Evolutionary conservation across 2,888 invertebrate species (phyloP).

Genomic region (Crepidodera aurea): DNA sequence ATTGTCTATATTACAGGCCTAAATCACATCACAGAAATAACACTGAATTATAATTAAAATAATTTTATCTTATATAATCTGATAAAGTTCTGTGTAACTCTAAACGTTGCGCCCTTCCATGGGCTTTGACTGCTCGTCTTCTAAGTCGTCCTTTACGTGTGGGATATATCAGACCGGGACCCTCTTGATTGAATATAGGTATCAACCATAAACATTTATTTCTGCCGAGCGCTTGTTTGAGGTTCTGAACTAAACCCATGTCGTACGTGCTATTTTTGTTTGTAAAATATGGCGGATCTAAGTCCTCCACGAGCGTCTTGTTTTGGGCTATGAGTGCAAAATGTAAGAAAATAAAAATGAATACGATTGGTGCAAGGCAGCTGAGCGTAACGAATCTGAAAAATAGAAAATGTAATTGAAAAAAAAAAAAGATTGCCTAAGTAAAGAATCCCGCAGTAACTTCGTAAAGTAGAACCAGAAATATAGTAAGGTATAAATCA

Average conservation of each 20-base stretch:
- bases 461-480: too few species aligned
- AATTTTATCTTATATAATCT: conserved; percentile 18
- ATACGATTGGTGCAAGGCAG: conserved; percentile 34
- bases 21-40: too few species aligned
- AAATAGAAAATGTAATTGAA: conserved; percentile 32
- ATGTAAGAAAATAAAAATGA: conserved; percentile 43
- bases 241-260: conserved; percentile 38
- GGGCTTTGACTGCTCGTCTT: too few species aligned
- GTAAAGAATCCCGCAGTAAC: too few species aligned
- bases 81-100: conserved; percentile 18
- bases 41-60: too few species aligned
- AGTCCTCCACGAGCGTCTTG: conserved; percentile 48
- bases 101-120: not conserved
- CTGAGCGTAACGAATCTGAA: conserved; percentile 32
- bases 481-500: too few species aligned
- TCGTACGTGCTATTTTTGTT: conserved; percentile 45
- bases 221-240: conserved; percentile 39
- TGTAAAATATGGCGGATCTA: conserved; percentile 38
- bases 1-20: too few species aligned
- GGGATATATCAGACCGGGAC: conserved; percentile 44
- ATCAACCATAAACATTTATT: conserved; percentile 45
- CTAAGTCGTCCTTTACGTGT: conserved; percentile 28
- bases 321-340: conserved; percentile 41
- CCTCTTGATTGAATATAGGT: conserved; percentile 43
- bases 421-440: not conserved